These are phyloP conservation scores for Agriopis marginaria DNA, from an alignment of 2,888 invertebrate genomes.

Conservation along the genomic window DNA sequence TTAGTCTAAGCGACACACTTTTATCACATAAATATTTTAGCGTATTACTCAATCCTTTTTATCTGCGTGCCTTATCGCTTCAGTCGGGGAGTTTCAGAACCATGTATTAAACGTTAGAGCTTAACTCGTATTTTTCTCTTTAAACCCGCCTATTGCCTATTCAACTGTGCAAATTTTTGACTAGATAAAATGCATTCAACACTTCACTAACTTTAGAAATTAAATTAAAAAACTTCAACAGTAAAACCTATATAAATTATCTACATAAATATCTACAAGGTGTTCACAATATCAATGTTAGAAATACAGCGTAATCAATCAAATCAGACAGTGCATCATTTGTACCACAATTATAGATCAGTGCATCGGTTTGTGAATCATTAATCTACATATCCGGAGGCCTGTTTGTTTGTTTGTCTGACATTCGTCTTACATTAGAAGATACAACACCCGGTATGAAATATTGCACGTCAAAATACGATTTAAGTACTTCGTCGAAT, in stretches of 20 bases:
- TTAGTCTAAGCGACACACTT: too few relatives aligned
- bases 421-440: conserved; percentile 48
- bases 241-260: neutral
- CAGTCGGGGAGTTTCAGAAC: too few relatives aligned
- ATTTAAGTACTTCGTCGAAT: neutral
- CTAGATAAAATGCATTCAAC: too few relatives aligned
- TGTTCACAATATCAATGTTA: conserved; percentile 49
- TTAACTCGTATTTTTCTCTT: too few relatives aligned
- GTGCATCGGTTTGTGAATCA: conserved; percentile 69
- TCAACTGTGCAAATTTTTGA: too few relatives aligned
- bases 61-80: too few relatives aligned
- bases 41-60: too few relatives aligned
- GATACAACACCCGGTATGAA: conserved; percentile 2
- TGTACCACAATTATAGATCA: conserved; percentile 77
- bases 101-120: too few relatives aligned
- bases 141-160: too few relatives aligned
- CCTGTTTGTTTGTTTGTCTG: conserved; percentile 67
- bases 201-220: too few relatives aligned
- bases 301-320: conserved; percentile 64
- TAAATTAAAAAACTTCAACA: neutral
- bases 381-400: conserved; percentile 79
- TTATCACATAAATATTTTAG: too few relatives aligned
- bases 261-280: conserved; percentile 35
- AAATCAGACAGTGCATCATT: conserved; percentile 69
- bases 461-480: conserved; percentile 6